Base-by-base conservation (phyloP, 1,140 invertebrate species). In the Pseudoatta argentina region DNA sequence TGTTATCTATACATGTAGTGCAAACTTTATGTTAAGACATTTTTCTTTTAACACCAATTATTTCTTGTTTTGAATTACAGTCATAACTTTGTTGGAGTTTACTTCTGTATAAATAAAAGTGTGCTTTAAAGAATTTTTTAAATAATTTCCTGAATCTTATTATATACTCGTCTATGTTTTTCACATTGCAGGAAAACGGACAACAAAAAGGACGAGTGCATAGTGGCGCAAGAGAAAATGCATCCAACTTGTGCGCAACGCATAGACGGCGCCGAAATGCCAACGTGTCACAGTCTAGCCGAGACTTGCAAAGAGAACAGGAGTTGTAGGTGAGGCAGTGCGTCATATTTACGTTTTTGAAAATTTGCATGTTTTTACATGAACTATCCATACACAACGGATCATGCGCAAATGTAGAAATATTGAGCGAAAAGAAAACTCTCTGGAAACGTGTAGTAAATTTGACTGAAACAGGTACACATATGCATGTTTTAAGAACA, bases 171-270 rank as follows among this genome's bases (percentile, higher is more conserved):
- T 73, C 14, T 71, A 30, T 39, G 21, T 66, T 39, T 73, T 44
- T 87, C 64, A 10, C 57, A n/a, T 66, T 51, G 18, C 91, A 97
- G 97, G 91, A 98, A 98, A 97, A 97, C 97, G 30, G 97, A 97
- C 83, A 97, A 97, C 94, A 97, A 97, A 89, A 96, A 97, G 90
- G 97, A 98, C 94, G 97, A 97, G 86, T 98, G 98, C 95, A 97
- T 98, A 95, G 96, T 97, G 89, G 98, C 98, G 73, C 98, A 98
- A 95, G 97, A 98, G 94, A 97, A 97, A 93, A 96, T 98, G 86
- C 98, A 98, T 95, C 98, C 98, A 16, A 96, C 97, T 21, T 98
- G 98, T 93, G 98, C 98, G 12, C 98, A 98, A 94, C 96, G 97
- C 64, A 96, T 97, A 67, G 96, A 97, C 87, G 96, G 96, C 39